phyloP scores from a whole-genome alignment of 2,797 vertebrate genomes.

The Anguilla megastoma region DNA sequence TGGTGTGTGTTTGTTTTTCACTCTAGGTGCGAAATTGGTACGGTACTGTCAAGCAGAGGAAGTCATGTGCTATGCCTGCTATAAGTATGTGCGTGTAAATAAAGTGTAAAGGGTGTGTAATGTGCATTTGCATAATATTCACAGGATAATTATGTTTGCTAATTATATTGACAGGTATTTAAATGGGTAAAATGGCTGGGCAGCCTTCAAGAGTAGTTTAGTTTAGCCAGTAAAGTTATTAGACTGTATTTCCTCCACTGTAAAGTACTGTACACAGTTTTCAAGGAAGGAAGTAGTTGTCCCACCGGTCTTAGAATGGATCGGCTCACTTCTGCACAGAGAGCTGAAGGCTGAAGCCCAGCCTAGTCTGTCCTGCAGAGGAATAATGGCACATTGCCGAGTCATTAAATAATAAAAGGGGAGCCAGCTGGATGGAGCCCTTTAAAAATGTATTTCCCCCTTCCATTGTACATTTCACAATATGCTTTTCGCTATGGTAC shows the following conservation, averaged over 20 bases:
- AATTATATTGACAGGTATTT: neutral
- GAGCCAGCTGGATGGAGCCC: neutral
- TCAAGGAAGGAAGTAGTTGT: neutral
- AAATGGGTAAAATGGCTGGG: neutral
- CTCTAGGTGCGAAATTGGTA: neutral
- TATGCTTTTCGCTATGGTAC: neutral
- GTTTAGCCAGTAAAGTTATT: neutral
- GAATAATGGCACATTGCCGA: neutral
- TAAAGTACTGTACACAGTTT: neutral
- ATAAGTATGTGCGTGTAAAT: neutral
- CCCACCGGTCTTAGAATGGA: neutral
- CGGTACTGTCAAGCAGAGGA: neutral
- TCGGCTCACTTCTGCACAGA: neutral
- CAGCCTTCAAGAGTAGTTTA: neutral
- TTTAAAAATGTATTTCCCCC: slow-evolving; percentile 1
- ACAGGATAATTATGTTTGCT: neutral
- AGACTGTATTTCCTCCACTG: neutral
- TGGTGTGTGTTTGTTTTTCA: slow-evolving; percentile 37
- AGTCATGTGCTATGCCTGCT: neutral
- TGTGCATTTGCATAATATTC: neutral
- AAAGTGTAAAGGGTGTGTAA: neutral
- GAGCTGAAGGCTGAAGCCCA: neutral
- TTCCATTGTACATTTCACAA: neutral
- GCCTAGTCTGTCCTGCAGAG: neutral
- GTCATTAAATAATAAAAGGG: slow-evolving; percentile 1